Conservation (phyloP, 2,888 invertebrate genomes). For the Nomada ruficornis region DNA sequence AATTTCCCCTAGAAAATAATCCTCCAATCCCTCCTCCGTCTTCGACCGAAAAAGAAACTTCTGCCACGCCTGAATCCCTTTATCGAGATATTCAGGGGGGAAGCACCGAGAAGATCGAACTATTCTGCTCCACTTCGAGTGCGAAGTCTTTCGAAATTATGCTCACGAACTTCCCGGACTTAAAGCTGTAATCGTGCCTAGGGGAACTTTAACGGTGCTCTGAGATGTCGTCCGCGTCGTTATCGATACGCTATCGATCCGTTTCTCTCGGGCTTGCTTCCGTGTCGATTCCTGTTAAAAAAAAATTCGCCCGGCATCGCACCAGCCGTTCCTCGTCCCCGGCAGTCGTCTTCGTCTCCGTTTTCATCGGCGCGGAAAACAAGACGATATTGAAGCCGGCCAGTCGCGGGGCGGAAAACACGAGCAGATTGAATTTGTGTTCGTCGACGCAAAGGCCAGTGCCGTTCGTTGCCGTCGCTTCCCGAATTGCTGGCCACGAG, state of each 20-base stretch:
- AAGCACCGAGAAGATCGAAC: no score
- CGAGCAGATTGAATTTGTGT: conserved; percentile 12
- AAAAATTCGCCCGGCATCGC: no score
- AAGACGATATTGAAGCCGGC: conserved; percentile 22
- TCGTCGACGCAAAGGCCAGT: not conserved
- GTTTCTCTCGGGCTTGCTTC: no score
- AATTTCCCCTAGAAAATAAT: no score
- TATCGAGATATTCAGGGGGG: no score
- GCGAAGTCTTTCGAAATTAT: conserved; percentile 4
- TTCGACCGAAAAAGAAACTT: no score
- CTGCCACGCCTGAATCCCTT: no score
- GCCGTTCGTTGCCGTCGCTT: not conserved
- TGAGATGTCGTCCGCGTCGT: conserved; percentile 4
- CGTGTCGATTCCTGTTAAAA: no score
- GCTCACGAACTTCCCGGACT: conserved; percentile 4
- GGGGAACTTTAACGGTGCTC: conserved; percentile 15
- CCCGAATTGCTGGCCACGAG: no score
- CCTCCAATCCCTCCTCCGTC: no score
- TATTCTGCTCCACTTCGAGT: not conserved
- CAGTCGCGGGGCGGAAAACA: not conserved
- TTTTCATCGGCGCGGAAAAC: conserved; percentile 17
- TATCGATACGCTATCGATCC: conserved; percentile 5
- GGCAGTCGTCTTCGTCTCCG: conserved; percentile 9
- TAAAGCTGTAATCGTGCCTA: conserved; percentile 11
- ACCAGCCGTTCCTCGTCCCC: no score